Base-by-base conservation (phyloP, 1,140 invertebrate genomes). In the Polypedilum pembai region DNA sequence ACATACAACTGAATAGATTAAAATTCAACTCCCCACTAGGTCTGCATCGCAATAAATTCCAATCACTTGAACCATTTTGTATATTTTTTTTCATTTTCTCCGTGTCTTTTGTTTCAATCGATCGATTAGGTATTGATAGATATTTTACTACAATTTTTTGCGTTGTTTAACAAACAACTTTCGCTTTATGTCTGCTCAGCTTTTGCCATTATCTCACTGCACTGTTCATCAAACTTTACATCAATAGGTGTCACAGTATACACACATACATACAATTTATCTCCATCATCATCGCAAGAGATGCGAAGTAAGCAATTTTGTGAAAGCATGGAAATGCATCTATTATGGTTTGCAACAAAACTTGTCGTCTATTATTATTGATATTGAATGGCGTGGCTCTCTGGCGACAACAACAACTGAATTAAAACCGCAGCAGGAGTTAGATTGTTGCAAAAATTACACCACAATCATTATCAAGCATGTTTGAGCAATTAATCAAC, bases 311-410 rank as follows among this genome's bases (percentile, higher is more conserved):
- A 56, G 4, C n/a, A n/a, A 56, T 15, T 56, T 56, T 56, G 45
- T 56, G 45, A 56, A 56, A 56, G 45, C 45, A 56, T n/a, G n/a
- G n/a, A 56, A 56, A 56, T 56, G 45, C 45, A 56, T 56, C 45
- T 56, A 56, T 56, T 56, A 56, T 56, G 12, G 45, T 56, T 5
- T 3, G 45, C 45, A 45, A 12, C 41, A 56, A 56, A 56, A 56
- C 45, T 56, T 56, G 45, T 56, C 45, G 12, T 56, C 45, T 56
- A 56, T 56, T 56, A 56, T 45, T 45, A 45, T 45, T 45, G 8
- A 4, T 56, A 56, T n/a, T 56, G 15, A 56, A 56, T 56, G 12
- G 45, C n/a, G n/a, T 56, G n/a, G 45, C 12, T 56, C 24, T 56
- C 3, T 56, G 45, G 45, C 45, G 45, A 56, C 45, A 56, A n/a